Evolutionary conservation across 2,113 vertebrate species (phyloP), one percentile per base, ranked within the genome.

Genomic region (Corythaeola cristata): DNA sequence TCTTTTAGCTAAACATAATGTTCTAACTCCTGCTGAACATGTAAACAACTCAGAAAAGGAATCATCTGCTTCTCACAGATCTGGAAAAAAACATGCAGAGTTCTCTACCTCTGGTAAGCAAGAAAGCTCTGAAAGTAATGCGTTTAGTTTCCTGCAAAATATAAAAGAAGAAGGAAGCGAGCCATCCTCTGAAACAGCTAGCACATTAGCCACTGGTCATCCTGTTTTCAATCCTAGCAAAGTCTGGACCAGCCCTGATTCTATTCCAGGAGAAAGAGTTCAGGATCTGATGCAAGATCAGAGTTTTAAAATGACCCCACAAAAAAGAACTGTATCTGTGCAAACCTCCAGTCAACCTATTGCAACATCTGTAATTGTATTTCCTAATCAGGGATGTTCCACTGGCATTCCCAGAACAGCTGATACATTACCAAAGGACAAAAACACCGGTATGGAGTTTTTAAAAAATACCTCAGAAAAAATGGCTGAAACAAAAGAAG

Each of bases 221-320:
- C 89, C 71, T 85, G 35, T 80, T 67, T 90, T 93, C 85, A 96
- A 27, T 92, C 95, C 94, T 85, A 97, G 74, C 85, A 97, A 94
- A 97, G 80, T 88, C 35, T 97, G 96, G 96, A 76, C 84, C 45
- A 85, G 71, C 76, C 84, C 94, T 75, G 85, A 96, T 83, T 83
- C 89, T 77, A 15, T 73, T 94, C 83, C 93, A n/a, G 92, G 77
- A 83, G 96, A 98, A 86, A 76, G 59, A 88, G 67, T 90, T 97
- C 88, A 83, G 88, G 47, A 92, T 95, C 96, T 96, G 56, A 93
- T 92, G 88, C 96, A 97, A 96, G 96, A 98, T 56, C 91, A 93
- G 91, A 87, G 91, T 79, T 95, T 91, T 91, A 96, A 98, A 94
- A 77, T 97, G 88, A 96, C 73, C 74, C 97, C 97, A 68, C 97